Percentiles rank a stretch among this genome's conserved stretches.
phyloP scores from a whole-genome alignment of 2,888 invertebrate genomes.

The Caenorhabditis doughertyi region DNA sequence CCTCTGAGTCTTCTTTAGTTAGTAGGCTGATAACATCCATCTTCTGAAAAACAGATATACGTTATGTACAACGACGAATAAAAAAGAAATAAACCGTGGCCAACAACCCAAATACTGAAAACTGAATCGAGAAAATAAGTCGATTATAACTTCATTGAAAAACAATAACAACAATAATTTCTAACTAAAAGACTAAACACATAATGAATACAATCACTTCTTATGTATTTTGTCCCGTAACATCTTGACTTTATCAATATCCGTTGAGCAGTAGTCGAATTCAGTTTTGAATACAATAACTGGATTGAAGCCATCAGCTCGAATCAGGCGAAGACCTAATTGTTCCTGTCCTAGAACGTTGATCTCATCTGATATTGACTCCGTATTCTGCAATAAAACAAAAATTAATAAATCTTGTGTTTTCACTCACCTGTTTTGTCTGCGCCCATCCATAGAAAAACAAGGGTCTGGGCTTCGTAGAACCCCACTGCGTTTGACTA shows the following conservation, averaged over 20 bases:
- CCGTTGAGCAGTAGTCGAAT: constrained; percentile 49
- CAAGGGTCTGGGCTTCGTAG: constrained; percentile 39
- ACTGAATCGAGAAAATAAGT: too few species aligned
- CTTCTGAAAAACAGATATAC: background rate
- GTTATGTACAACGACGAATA: background rate
- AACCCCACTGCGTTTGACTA: constrained; percentile 34
- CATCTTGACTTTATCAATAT: constrained; percentile 54
- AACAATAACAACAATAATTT: constrained; percentile 10
- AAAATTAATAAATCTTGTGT: background rate
- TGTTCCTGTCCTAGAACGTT: constrained; percentile 44
- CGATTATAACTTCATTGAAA: too few species aligned
- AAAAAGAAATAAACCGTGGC: background rate
- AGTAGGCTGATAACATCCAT: constrained; percentile 36
- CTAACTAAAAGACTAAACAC: background rate
- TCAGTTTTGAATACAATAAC: constrained; percentile 54
- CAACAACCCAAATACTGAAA: background rate
- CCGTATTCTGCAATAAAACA: constrained; percentile 16
- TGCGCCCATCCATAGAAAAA: constrained; percentile 58
- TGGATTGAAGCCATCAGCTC: constrained; percentile 44
- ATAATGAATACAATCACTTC: background rate
- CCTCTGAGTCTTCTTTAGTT: background rate
- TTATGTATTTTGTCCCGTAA: constrained; percentile 57
- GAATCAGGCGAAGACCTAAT: constrained; percentile 47
- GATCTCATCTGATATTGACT: background rate
- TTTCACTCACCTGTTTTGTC: constrained; percentile 18